A percentile compares a stretch with the other conserved stretches of the same genome.
Evolutionary conservation across 2,888 invertebrate genomes (phyloP).

Genomic region (Sinopyrophorus schimmeli): DNA sequence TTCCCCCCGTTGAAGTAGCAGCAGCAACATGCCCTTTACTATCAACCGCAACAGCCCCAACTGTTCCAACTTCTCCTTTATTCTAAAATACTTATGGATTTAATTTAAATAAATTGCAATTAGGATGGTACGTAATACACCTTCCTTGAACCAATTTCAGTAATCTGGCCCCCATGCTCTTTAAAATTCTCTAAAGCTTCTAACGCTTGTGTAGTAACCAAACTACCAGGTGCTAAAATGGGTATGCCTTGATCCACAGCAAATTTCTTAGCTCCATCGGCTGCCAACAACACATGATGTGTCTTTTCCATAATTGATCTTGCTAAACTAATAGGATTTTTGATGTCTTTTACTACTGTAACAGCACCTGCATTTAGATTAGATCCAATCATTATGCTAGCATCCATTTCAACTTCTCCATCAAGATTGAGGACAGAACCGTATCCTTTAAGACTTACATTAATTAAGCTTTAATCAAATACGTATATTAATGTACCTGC

Average conservation of each 20-base stretch:
- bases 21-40: constrained; percentile 71
- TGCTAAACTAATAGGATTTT: constrained; percentile 77
- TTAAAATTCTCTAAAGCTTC: constrained; percentile 64
- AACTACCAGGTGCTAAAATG: constrained; percentile 63
- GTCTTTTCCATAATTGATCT: constrained; percentile 75
- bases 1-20: constrained; percentile 85
- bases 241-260: constrained; percentile 68
- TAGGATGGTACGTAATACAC: too few relatives aligned
- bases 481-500: too few relatives aligned
- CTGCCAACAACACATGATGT: constrained; percentile 74
- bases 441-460: too few relatives aligned
- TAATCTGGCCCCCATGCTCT: constrained; percentile 54
- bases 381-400: constrained; percentile 78
- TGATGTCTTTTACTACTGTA: constrained; percentile 72
- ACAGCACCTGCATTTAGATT: constrained; percentile 73
- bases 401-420: constrained; percentile 85
- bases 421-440: constrained; percentile 78
- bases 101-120: too few relatives aligned
- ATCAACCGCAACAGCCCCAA: constrained; percentile 84
- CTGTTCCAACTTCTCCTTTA: constrained; percentile 84
- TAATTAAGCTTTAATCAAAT: too few relatives aligned
- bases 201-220: constrained; percentile 69
- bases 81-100: constrained; percentile 57
- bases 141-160: constrained; percentile 61
- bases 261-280: constrained; percentile 73